Conservation (phyloP, 2,797 vertebrate species). For the Epinephelus awoara region DNA sequence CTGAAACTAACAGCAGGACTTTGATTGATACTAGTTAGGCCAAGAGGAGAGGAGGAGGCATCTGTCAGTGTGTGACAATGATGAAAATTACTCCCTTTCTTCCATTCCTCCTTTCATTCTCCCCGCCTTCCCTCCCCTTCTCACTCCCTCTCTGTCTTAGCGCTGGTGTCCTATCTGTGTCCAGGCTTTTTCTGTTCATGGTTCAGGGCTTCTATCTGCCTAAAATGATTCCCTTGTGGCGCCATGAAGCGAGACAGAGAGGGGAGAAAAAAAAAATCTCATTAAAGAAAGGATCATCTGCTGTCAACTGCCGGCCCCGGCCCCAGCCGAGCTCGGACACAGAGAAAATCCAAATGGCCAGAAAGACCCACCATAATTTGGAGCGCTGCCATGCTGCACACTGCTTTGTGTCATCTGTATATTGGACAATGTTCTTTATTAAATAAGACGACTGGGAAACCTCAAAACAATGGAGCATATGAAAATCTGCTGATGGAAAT, state of each 20-base stretch:
- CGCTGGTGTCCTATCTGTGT: conserved; percentile 62
- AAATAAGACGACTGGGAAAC: conserved; percentile 16
- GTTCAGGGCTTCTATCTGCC: conserved; percentile 75
- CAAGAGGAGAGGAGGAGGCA: conserved; percentile 2
- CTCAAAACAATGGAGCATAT: conserved; percentile 27
- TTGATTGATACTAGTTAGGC: conserved; percentile 25
- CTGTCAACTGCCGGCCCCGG: conserved; percentile 56
- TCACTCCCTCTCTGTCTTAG: conserved; percentile 30
- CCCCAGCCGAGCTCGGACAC: conserved; percentile 61
- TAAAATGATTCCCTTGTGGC: conserved; percentile 77
- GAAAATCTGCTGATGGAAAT: conserved; percentile 42
- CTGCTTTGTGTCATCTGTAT: conserved; percentile 50
- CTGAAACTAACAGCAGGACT: conserved; percentile 44
- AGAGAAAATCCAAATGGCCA: conserved; percentile 66
- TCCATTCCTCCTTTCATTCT: background rate
- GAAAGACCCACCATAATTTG: conserved; percentile 57
- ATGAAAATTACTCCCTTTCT: conserved; percentile 29
- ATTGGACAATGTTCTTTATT: conserved; percentile 22
- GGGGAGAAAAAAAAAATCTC: conserved; percentile 64
- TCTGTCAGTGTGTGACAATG: conserved; percentile 46
- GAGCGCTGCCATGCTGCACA: conserved; percentile 44
- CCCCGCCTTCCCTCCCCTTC: conserved; percentile 25
- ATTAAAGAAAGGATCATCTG: conserved; percentile 81
- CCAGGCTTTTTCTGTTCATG: conserved; percentile 73
- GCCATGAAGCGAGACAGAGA: conserved; percentile 64